Conservation (phyloP, 2,113 vertebrate species). For the Oophaga pumilio region DNA sequence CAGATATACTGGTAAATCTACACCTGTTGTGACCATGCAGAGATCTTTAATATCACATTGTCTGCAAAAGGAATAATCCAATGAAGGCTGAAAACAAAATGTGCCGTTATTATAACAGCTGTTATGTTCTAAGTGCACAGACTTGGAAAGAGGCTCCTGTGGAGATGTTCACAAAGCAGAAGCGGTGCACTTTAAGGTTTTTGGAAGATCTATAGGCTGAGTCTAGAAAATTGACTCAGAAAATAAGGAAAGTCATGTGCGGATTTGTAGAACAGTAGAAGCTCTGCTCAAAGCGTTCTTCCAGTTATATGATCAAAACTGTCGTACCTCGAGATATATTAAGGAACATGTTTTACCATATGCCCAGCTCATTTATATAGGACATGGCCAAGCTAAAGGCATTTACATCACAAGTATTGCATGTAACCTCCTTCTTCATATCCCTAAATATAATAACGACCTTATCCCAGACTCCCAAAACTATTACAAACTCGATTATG, state of each 20-base stretch:
- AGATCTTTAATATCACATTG: constrained; percentile 14
- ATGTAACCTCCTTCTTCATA: no score
- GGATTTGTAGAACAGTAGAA: background rate
- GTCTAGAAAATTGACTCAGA: background rate
- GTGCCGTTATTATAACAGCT: constrained; percentile 6
- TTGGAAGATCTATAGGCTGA: background rate
- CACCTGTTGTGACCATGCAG: constrained; percentile 2
- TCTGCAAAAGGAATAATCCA: constrained; percentile 1
- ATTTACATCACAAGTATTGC: no score
- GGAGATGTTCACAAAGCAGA: background rate
- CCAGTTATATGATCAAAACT: background rate
- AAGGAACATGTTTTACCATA: background rate
- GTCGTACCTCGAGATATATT: no score
- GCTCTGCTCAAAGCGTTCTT: background rate
- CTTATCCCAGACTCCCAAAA: no score
- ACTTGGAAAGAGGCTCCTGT: background rate
- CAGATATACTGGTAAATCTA: background rate
- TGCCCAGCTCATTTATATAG: background rate
- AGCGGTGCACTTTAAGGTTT: background rate
- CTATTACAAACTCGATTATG: no score
- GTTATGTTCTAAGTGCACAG: background rate
- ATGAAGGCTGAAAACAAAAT: constrained; percentile 5
- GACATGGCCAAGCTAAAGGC: no score
- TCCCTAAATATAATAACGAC: no score
- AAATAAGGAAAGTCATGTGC: background rate